phyloP scores from a whole-genome alignment of 2,888 invertebrate species.

The Hirudinaria manillensis region DNA sequence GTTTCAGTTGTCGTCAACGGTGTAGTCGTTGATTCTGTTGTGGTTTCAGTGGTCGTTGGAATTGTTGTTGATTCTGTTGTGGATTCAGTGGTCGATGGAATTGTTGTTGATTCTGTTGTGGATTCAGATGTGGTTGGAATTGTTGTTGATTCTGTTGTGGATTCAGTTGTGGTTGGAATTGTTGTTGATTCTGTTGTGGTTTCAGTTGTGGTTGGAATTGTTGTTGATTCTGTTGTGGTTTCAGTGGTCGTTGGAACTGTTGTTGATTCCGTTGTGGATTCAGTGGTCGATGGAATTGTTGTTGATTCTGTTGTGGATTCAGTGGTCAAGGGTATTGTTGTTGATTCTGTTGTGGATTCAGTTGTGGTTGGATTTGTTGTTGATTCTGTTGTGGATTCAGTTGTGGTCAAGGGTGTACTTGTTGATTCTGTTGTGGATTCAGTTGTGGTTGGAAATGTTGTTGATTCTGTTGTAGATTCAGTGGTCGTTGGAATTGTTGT shows the following conservation, averaged over 20 bases:
- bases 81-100: background rate
- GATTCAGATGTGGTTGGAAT: background rate
- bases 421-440: background rate
- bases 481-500: no score
- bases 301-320: background rate
- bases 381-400: no score
- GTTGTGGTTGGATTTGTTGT: no score
- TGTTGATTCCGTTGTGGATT: background rate
- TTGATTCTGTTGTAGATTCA: background rate
- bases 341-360: no score
- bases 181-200: background rate
- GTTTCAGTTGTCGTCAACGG: no score
- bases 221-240: background rate
- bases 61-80: background rate
- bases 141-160: background rate
- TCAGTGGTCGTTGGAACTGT: background rate
- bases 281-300: background rate
- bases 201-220: background rate
- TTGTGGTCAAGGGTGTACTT: background rate
- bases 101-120: background rate
- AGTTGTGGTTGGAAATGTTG: background rate
- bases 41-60: background rate
- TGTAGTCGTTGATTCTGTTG: constrained; percentile 15
- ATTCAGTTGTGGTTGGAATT: background rate
- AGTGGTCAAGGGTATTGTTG: background rate